Base-by-base conservation (phyloP, 2,797 vertebrate species). In the Onychomys leucogaster region DNA sequence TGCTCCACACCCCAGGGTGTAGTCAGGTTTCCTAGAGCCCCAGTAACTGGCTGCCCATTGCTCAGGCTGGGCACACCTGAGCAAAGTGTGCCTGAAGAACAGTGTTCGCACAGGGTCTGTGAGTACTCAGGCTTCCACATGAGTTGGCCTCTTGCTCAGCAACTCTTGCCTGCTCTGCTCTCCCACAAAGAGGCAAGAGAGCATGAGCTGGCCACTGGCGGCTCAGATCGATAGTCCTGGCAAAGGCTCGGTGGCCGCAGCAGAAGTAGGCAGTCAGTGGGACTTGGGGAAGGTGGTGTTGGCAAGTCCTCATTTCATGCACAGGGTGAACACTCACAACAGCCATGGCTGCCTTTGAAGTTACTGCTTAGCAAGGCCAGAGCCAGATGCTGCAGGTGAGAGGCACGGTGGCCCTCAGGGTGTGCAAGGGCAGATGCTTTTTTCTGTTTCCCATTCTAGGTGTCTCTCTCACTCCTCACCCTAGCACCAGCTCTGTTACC, bases 71-170 rank as follows among this genome's bases (percentile, higher is more conserved):
- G 43, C 55, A 19, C 27, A 7, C 32, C 21, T 8, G n/a, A n/a
- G 29, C 23, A 37, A 52, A 34, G 27, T 55, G 34, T 13, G 43
- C 27, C 46, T 4, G 3, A 14, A 27, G 57, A 32, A 17, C 13
- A 1, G 5, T 25, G 41, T 34, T 46, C 16, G 25, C 23, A 41
- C 29, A 17, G 14, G 21, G 25, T 1, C 80, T 32, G 73, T 67
- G 37, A 9, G 16, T 9, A 0, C n/a, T 0, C 3, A 27, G 32
- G 41, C 61, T 34, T 21, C 46, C 8, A 1, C 13, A 55, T 21
- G 37, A 3, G 4, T 63, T 29, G 16, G 34, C 59, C 29, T 1
- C 69, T 81, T 52, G 25, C 65, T 78, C 5, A 49, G 55, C 12
- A 12, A 4, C 6, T 21, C 75, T 69, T 49, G 43, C 21, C 76